A percentile compares a stretch with the other conserved stretches of the same genome.
These are phyloP conservation scores for Schrankia costaestrigalis DNA, from an alignment of 2,888 invertebrate genomes.

Conservation along the genomic window DNA sequence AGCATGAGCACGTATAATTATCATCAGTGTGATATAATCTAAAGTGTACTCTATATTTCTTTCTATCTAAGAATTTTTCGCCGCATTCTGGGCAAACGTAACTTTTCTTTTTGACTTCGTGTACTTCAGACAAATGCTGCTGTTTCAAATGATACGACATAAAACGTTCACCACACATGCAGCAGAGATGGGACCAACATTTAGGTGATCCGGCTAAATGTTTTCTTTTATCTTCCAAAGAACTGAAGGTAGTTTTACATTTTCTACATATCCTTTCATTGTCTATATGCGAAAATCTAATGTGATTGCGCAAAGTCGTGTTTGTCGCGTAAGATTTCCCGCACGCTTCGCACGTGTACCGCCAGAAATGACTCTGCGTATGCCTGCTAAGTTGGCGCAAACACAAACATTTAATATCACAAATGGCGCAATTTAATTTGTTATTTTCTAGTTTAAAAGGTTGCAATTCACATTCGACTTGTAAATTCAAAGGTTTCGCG, in stretches of 20 bases:
- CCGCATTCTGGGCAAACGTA: conserved; percentile 61
- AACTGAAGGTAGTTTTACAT: conserved; percentile 56
- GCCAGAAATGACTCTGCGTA: conserved; percentile 60
- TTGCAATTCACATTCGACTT: conserved; percentile 54
- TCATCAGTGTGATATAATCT: conserved; percentile 62
- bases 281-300: conserved; percentile 51
- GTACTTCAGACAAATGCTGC: conserved; percentile 49
- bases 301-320: conserved; percentile 57
- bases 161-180: conserved; percentile 59
- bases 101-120: conserved; percentile 48
- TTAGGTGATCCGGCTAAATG: conserved; percentile 49
- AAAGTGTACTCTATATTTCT: conserved; percentile 55
- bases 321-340: conserved; percentile 64
- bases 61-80: conserved; percentile 49
- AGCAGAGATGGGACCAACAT: conserved; percentile 64
- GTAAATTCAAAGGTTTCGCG: conserved; percentile 44
- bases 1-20: conserved; percentile 58
- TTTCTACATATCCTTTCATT: conserved; percentile 58
- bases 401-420: conserved; percentile 48
- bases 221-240: conserved; percentile 50
- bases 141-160: conserved; percentile 57
- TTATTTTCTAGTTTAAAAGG: conserved; percentile 61
- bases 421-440: conserved; percentile 55
- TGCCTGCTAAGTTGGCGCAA: conserved; percentile 62
- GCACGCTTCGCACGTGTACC: conserved; percentile 65